phyloP scores from a whole-genome alignment of 64 coral and sea anemone species.

The Montipora sp. region DNA sequence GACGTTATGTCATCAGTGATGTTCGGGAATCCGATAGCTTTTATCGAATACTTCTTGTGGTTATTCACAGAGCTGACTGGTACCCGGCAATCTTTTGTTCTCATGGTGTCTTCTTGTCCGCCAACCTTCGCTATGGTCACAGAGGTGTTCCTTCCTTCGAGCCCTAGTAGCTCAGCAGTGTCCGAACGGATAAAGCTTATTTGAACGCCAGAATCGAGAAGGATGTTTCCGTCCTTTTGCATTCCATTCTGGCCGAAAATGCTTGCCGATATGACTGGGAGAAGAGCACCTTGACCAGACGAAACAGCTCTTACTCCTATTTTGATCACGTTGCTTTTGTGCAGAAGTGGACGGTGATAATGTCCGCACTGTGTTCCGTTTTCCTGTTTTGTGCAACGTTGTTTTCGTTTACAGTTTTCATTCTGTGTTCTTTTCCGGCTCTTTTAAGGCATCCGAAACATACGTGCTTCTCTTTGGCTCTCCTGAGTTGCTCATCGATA shows the following conservation, averaged over 20 bases:
- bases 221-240: slow-evolving; percentile 29
- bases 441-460: slow-evolving; percentile 32
- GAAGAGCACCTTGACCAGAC: not conserved
- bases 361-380: slow-evolving; percentile 8
- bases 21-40: slow-evolving; percentile 61
- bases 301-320: not conserved
- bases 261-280: slow-evolving; percentile 12
- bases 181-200: slow-evolving; percentile 38
- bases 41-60: not conserved
- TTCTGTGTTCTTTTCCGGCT: slow-evolving; percentile 41
- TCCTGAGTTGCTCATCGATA: not conserved
- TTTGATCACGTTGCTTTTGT: not conserved
- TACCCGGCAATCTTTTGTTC: slow-evolving; percentile 47
- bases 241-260: slow-evolving; percentile 12
- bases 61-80: not conserved
- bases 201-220: slow-evolving; percentile 55
- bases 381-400: slow-evolving; percentile 16
- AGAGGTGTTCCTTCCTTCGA: slow-evolving; percentile 43
- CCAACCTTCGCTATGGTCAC: slow-evolving; percentile 60
- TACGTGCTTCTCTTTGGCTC: not conserved
- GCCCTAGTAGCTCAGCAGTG: not conserved
- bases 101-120: slow-evolving; percentile 51
- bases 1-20: slow-evolving; percentile 52
- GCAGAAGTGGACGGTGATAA: slow-evolving; percentile 31
- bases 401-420: slow-evolving; percentile 43